Conservation (phyloP, 2,888 invertebrate species). For the Drosophila rubida region DNA sequence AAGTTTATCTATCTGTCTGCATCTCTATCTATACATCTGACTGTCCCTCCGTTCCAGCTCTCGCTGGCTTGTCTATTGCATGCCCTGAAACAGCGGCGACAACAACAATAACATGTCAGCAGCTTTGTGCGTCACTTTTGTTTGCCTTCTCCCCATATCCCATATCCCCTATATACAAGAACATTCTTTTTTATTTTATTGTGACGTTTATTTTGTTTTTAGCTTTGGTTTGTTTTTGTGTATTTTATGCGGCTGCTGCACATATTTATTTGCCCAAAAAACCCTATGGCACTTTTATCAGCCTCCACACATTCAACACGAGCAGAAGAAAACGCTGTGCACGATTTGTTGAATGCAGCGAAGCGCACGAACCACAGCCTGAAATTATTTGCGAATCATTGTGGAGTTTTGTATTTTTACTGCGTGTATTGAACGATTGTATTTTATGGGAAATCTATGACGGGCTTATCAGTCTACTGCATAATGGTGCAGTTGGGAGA, state of each 20-base stretch:
- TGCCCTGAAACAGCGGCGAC: conserved; percentile 17
- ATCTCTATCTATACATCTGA: conserved; percentile 19
- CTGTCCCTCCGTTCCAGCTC: conserved; percentile 19
- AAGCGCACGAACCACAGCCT: conserved; percentile 45
- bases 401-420: conserved; percentile 17
- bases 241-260: conserved; percentile 62
- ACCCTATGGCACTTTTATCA: conserved; percentile 68
- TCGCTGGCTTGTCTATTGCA: conserved; percentile 16
- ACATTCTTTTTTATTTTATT: conserved; percentile 20
- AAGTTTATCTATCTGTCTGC: conserved; percentile 47
- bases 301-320: conserved; percentile 14
- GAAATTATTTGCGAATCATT: conserved; percentile 44
- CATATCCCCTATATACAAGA: conserved; percentile 47
- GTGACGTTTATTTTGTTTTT: conserved; percentile 10
- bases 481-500: conserved; percentile 21
- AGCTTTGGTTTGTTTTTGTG: conserved; percentile 34
- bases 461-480: conserved; percentile 44
- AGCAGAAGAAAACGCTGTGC: not conserved
- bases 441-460: conserved; percentile 65
- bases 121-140: conserved; percentile 62
- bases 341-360: conserved; percentile 33
- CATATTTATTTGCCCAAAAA: conserved; percentile 73
- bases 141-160: conserved; percentile 31
- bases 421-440: conserved; percentile 17
- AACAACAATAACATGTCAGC: conserved; percentile 61